Conservation (phyloP, 1,140 invertebrate species). For the Drosophila obscura region DNA sequence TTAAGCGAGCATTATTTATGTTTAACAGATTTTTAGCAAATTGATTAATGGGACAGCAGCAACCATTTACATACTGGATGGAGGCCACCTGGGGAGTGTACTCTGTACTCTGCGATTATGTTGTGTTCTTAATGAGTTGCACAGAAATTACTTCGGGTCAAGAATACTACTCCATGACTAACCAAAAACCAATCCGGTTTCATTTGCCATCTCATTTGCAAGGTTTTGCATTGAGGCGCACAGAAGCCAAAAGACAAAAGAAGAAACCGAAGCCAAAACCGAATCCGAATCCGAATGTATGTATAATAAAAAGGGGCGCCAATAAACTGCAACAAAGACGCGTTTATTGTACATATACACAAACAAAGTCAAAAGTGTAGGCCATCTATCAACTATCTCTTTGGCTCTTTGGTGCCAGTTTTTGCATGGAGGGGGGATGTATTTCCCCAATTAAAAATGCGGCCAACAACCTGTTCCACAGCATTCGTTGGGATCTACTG, state of each 20-base stretch:
- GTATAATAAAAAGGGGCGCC: conserved; percentile 39
- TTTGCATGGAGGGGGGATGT: conserved; percentile 8
- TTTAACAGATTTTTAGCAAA: conserved; percentile 51
- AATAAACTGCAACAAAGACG: conserved; percentile 50
- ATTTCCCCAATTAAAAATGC: background rate
- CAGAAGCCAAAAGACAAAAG: conserved; percentile 11
- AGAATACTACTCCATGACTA: conserved; percentile 48
- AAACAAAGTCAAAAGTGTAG: conserved; percentile 11
- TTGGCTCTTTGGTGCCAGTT: conserved; percentile 2
- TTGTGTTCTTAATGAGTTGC: conserved; percentile 50
- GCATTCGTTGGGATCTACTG: conserved; percentile 1
- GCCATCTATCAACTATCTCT: no score
- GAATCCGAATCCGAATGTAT: conserved; percentile 8
- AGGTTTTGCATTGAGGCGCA: conserved; percentile 60
- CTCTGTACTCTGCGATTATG: no score
- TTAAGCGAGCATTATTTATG: conserved; percentile 45
- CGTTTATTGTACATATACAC: conserved; percentile 15
- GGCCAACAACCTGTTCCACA: no score
- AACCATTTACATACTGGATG: conserved; percentile 5
- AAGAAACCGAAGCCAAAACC: conserved; percentile 26
- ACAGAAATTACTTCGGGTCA: conserved; percentile 33
- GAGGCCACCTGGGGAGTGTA: background rate
- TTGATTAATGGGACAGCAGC: conserved; percentile 51
- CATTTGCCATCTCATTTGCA: conserved; percentile 2
- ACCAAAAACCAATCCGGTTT: conserved; percentile 56